Percentiles rank a stretch among this genome's conserved stretches.
Evolutionary conservation across 2,797 vertebrate genomes (phyloP).

Genomic region (Xenopus petersii): DNA sequence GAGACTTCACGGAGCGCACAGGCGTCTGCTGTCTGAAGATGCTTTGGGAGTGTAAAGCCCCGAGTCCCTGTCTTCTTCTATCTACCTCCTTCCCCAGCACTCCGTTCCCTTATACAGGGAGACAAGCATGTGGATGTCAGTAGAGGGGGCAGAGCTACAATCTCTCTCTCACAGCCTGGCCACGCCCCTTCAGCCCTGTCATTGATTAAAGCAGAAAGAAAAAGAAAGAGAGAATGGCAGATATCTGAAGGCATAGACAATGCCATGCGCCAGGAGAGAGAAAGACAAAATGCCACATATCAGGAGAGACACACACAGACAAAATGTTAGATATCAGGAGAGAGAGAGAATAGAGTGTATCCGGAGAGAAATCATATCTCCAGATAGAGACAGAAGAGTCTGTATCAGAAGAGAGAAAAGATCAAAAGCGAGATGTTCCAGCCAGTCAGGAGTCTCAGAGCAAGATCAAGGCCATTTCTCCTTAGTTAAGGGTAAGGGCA

Average conservation of each 20-base stretch:
- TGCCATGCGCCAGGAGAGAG: too few relatives aligned
- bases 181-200: slow-evolving; percentile 74
- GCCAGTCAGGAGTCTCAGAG: background rate
- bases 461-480: slow-evolving; percentile 13
- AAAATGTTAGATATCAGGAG: background rate
- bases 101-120: slow-evolving; percentile 69
- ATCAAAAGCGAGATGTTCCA: background rate
- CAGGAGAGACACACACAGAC: too few relatives aligned
- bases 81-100: slow-evolving; percentile 62
- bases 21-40: slow-evolving; percentile 5
- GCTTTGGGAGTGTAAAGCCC: slow-evolving; percentile 1
- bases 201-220: slow-evolving; percentile 58
- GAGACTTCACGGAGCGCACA: background rate
- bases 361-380: too few relatives aligned
- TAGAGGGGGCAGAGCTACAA: slow-evolving; percentile 71
- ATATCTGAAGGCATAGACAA: too few relatives aligned
- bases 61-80: slow-evolving; percentile 51
- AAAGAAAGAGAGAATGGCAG: slow-evolving; percentile 28
- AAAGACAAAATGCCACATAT: background rate
- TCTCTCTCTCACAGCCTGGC: slow-evolving; percentile 63
- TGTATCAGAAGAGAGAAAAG: background rate
- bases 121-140: slow-evolving; percentile 71
- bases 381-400: too few relatives aligned
- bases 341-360: background rate
- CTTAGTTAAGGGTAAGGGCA: background rate